Evolutionary conservation across 2,888 invertebrate species (phyloP).

Genomic region (Pterostichus niger): DNA sequence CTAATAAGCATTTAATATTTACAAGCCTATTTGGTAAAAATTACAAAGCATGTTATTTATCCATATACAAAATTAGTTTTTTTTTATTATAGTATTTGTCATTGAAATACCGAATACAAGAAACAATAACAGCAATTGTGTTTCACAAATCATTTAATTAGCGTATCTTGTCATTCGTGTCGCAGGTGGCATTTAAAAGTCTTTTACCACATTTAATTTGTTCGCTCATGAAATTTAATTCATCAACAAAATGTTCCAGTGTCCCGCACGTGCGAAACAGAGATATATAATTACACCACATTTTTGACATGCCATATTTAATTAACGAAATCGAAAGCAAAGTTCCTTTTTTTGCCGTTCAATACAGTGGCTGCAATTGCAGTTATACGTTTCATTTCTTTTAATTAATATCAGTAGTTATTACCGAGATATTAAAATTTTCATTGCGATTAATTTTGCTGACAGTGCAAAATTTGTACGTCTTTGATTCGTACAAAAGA

Average conservation of each 20-base stretch:
- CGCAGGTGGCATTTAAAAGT: slow-evolving; percentile 17
- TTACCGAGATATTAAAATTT: slow-evolving; percentile 31
- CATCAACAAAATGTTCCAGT: slow-evolving; percentile 16
- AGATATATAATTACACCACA: slow-evolving; percentile 10
- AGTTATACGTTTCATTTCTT: slow-evolving; percentile 52
- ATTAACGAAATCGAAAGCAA: slow-evolving; percentile 36
- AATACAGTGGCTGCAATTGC: background rate
- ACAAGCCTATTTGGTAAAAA: too few relatives aligned
- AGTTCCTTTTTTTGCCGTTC: background rate
- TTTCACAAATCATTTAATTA: slow-evolving; percentile 1
- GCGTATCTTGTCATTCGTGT: slow-evolving; percentile 2
- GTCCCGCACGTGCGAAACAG: slow-evolving; percentile 7
- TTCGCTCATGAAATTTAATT: slow-evolving; percentile 39
- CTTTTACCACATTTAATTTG: slow-evolving; percentile 38
- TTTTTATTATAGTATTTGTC: too few relatives aligned
- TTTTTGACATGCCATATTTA: slow-evolving; percentile 34
- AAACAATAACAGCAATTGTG: too few relatives aligned
- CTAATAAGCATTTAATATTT: too few relatives aligned
- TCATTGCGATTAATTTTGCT: slow-evolving; percentile 40
- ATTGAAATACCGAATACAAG: too few relatives aligned
- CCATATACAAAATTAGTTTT: too few relatives aligned
- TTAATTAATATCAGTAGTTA: slow-evolving; percentile 45
- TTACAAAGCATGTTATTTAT: too few relatives aligned
- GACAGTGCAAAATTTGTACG: slow-evolving; percentile 26
- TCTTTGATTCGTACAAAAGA: slow-evolving; percentile 9